Percentiles rank a stretch among this genome's conserved stretches.
phyloP scores from a whole-genome alignment of 2,113 vertebrate genomes.

The Neomonachus schauinslandi region DNA sequence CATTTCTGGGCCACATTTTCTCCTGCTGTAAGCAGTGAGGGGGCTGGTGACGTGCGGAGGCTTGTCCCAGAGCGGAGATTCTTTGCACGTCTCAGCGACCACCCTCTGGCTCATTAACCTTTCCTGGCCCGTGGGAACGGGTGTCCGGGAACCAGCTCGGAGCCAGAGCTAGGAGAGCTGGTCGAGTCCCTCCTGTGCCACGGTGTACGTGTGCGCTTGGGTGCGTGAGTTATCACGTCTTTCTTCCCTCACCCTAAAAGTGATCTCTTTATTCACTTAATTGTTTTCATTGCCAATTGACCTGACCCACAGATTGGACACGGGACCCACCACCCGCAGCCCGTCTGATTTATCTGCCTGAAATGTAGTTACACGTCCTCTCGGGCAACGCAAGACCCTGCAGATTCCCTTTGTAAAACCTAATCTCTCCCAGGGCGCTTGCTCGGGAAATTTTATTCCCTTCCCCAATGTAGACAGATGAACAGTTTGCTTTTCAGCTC shows the following conservation, averaged over 20 bases:
- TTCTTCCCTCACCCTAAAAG: not conserved
- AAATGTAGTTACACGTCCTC: fast-evolving
- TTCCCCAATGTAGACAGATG: fast-evolving
- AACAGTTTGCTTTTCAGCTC: not conserved
- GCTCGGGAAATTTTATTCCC: not conserved
- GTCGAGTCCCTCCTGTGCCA: fast-evolving
- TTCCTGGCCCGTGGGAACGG: fast-evolving
- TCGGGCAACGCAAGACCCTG: fast-evolving
- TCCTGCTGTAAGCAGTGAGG: not conserved
- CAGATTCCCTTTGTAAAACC: not conserved
- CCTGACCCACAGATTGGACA: not conserved
- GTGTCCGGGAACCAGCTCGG: fast-evolving
- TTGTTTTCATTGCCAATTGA: not conserved
- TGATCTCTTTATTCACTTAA: not conserved
- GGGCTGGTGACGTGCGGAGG: fast-evolving
- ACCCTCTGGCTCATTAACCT: too few species aligned
- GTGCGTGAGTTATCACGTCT: fast-evolving
- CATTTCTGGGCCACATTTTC: not conserved
- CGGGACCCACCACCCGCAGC: fast-evolving
- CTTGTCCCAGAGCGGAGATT: fast-evolving
- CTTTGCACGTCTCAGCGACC: fast-evolving
- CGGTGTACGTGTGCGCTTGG: fast-evolving
- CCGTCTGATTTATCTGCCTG: fast-evolving
- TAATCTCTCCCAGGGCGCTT: not conserved
- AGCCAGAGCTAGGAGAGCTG: not conserved